These are phyloP conservation scores for Anoncus sp. DNA, from an alignment of 2,888 invertebrate genomes.

Conservation along the genomic window DNA sequence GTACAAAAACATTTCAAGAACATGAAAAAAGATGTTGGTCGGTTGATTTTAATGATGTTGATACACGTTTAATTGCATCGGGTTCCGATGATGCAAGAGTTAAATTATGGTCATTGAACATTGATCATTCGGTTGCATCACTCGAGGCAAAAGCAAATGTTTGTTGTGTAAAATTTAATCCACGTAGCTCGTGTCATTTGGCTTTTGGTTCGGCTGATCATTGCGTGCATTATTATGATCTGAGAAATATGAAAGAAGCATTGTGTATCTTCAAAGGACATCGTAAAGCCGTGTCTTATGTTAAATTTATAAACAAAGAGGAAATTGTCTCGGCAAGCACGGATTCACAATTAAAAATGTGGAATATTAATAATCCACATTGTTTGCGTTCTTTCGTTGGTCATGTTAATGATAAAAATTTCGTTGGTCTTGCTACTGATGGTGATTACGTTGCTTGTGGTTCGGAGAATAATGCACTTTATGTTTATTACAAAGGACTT, in stretches of 20 bases:
- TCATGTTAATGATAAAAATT: slow-evolving; percentile 98
- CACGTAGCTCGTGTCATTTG: slow-evolving; percentile 92
- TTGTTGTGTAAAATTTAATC: slow-evolving; percentile 97
- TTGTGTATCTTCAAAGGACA: slow-evolving; percentile 94
- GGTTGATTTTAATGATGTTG: slow-evolving; percentile 96
- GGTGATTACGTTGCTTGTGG: slow-evolving; percentile 97
- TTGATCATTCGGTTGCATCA: slow-evolving; percentile 93
- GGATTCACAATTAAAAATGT: slow-evolving; percentile 95
- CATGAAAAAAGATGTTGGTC: slow-evolving; percentile 99
- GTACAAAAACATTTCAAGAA: slow-evolving; percentile 91
- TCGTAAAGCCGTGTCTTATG: slow-evolving; percentile 97
- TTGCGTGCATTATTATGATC: slow-evolving; percentile 97
- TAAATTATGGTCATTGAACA: slow-evolving; percentile 96
- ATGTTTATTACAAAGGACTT: slow-evolving; percentile 95
- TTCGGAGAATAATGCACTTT: slow-evolving; percentile 97
- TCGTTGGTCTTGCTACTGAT: slow-evolving; percentile 96
- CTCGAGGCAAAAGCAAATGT: slow-evolving; percentile 97
- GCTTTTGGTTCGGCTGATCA: slow-evolving; percentile 99
- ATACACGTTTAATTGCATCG: slow-evolving; percentile 95
- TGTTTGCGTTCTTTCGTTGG: slow-evolving; percentile 95
- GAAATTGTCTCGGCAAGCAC: slow-evolving; percentile 97
- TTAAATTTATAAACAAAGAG: slow-evolving; percentile 93
- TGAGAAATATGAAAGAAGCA: slow-evolving; percentile 92
- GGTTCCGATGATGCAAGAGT: slow-evolving; percentile 97
- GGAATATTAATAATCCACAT: slow-evolving; percentile 92